phyloP scores from a whole-genome alignment of 2,888 invertebrate species.

The Cheilosia vernalis region DNA sequence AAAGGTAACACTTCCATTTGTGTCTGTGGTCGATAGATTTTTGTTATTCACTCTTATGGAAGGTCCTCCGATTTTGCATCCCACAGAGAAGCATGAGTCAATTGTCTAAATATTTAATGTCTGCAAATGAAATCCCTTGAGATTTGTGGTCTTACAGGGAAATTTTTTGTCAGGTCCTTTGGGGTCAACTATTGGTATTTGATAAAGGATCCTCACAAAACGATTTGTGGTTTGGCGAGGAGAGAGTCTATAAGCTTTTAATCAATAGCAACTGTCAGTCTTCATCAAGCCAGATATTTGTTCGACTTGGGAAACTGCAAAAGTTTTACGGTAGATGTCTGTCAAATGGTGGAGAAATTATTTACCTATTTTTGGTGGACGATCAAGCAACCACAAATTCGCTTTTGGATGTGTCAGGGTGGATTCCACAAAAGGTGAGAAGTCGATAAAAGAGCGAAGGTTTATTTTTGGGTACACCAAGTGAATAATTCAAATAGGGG shows the following conservation, averaged over 20 bases:
- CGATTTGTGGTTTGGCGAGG: constrained; percentile 24
- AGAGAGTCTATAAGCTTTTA: constrained; percentile 22
- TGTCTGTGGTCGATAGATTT: not conserved
- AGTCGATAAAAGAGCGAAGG: not conserved
- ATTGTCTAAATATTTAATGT: constrained; percentile 40
- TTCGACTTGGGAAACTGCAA: constrained; percentile 20
- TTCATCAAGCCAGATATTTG: constrained; percentile 3
- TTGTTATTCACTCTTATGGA: not conserved
- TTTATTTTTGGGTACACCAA: too few species aligned
- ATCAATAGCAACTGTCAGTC: constrained; percentile 17
- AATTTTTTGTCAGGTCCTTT: constrained; percentile 12
- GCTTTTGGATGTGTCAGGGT: not conserved
- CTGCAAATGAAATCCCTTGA: constrained; percentile 22
- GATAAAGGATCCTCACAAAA: constrained; percentile 23
- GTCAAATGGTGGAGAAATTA: constrained; percentile 5
- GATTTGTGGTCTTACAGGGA: constrained; percentile 27
- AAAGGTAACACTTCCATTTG: not conserved
- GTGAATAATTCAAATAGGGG: too few species aligned
- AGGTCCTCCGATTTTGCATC: not conserved
- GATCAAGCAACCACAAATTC: not conserved
- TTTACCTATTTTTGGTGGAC: not conserved
- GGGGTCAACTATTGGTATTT: constrained; percentile 31
- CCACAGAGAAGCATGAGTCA: not conserved
- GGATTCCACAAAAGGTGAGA: not conserved
- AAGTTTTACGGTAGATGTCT: constrained; percentile 19